Base-by-base conservation (phyloP, 2,888 invertebrate species). In the Nephrotoma guestfalica region DNA sequence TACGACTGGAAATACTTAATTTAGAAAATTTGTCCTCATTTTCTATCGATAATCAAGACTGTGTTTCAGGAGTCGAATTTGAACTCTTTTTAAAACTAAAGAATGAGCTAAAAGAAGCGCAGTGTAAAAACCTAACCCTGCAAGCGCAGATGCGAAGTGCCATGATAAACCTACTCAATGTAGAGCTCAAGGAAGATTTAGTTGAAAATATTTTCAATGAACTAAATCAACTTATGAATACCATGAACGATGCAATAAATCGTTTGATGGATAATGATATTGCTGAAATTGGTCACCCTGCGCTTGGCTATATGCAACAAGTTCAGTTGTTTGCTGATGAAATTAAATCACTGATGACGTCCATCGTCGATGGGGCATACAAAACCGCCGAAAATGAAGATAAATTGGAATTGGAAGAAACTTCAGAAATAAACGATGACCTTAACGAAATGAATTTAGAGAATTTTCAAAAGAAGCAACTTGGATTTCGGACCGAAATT, bases 181-280 rank as follows among this genome's bases (percentile, higher is more conserved):
- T 95, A 88, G 94, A 95, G 88, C 95, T 96, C 91, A 94, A 94
- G 71, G 93, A 95, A 0, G 93, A 95, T 30, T 91, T 95, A 18
- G 93, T 95, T 0, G 96, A 96, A 90, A 51, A 51, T 5, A 15
- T 6, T 7, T 51, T 15, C 9, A n/a, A 51, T 15, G 15, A 51
- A 3, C 15, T 51, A 4, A 3, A 6, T 6, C 4, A 15, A 51
- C n/a, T 51, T n/a, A 15, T 51, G 3, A 15, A 51, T 51, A n/a
- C 5, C 5, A 15, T 51, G 0, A n/a, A n/a, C 6, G 51, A 15
- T 15, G 15, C 6, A 4, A 51, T 51, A 15, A 51, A 15, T 6
- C 5, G n/a, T 15, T 5, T 15, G 15, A 15, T 51, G 51, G 15
- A 51, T 7, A 15, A 4, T 5, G 51, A 51, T 51, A 3, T 15